Percentiles rank a stretch among this genome's conserved stretches.
Evolutionary conservation across 1,140 invertebrate species (phyloP).

Genomic region (Drosophila arizonae): DNA sequence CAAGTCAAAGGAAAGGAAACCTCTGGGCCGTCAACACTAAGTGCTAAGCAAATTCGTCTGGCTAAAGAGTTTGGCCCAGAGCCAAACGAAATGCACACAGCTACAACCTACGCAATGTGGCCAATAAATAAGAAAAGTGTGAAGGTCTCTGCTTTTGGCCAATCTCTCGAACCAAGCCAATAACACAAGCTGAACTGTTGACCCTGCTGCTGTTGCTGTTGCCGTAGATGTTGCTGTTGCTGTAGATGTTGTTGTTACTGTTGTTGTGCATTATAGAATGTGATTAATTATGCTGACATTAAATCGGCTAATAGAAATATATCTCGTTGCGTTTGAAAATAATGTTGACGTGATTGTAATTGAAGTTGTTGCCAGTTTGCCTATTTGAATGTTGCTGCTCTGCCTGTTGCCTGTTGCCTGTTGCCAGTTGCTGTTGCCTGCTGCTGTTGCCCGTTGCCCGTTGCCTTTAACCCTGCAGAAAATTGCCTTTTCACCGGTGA

Average conservation of each 20-base stretch:
- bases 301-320: conserved; percentile 82
- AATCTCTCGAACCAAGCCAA: conserved; percentile 37
- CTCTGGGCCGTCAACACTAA: conserved; percentile 29
- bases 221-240: conserved; percentile 14
- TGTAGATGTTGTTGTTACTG: conserved; percentile 9
- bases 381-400: conserved; percentile 6
- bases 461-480: conserved; percentile 71
- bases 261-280: conserved; percentile 57
- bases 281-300: conserved; percentile 82
- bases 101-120: conserved; percentile 77
- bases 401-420: conserved; percentile 9
- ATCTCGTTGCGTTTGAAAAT: conserved; percentile 78
- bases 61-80: conserved; percentile 45
- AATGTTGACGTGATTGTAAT: conserved; percentile 80
- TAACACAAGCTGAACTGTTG: conserved; percentile 64
- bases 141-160: conserved; percentile 56
- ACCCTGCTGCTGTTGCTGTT: conserved; percentile 50
- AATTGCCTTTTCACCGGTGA: conserved; percentile 71
- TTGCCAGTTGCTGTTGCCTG: conserved; percentile 3
- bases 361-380: conserved; percentile 66
- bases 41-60: conserved; percentile 53
- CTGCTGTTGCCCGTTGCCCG: conserved; percentile 49
- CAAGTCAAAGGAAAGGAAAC: conserved; percentile 7
- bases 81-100: conserved; percentile 64
- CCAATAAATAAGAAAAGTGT: conserved; percentile 75